Evolutionary conservation across 2,113 vertebrate genomes (phyloP), one percentile per base, ranked within the genome.

Genomic region (Notechis scutatus): DNA sequence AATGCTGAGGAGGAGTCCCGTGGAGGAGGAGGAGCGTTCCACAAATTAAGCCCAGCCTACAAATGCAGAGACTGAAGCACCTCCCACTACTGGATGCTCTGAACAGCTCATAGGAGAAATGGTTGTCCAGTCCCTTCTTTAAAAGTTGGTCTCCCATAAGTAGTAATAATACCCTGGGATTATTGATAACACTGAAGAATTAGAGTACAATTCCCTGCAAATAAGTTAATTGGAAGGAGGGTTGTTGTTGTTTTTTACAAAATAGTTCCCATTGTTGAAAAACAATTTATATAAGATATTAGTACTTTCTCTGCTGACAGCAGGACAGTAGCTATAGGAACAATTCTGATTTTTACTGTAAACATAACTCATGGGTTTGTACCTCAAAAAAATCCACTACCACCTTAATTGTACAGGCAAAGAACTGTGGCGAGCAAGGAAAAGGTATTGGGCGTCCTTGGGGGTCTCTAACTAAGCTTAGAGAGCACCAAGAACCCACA

Each of bases 301-400:
- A 94, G 90, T 95, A 95, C 88, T 15, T 89, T 89, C 74, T 26
- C 12, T 85, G 64, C 64, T 92, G 85, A 64, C 85, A 91, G 94
- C 92, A 95, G 94, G 93, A 90, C 94, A 93, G 95, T 97, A 95
- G 55, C 96, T 96, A 96, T 96, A 96, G 97, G 91, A 96, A 97
- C 96, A 45, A n/a, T 42, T 42, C 91, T 93, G 89, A 95, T 94
- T 96, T 96, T 96, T 94, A 93, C 94, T 95, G 88, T 95, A 95
- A 96, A 95, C 93, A 94, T 93, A 95, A 81, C 0, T 55, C 56
- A 45, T 24, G 90, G 92, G 92, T 92, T 12, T 94, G 92, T 95
- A 93, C 93, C 92, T 11, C 93, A 94, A 92, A 91, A 91, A 92
- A 94, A 50, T 54, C 87, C 50, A 93, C 94, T 90, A 90, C 90